These are phyloP conservation scores for Sus scrofa DNA, from an alignment of 2,113 vertebrate genomes.

Conservation along the genomic window DNA sequence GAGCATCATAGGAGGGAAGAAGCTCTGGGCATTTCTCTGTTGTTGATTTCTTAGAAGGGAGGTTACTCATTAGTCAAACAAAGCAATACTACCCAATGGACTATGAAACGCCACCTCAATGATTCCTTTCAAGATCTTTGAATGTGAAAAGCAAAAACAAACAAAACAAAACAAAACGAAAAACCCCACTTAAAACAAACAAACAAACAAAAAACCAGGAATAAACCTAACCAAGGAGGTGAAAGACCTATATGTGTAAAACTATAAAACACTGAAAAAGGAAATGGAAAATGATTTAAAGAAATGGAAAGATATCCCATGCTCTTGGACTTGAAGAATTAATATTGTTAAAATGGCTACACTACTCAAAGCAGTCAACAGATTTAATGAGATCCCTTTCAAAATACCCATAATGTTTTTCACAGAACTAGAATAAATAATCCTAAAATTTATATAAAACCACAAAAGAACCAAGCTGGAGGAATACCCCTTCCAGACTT, in stretches of 20 bases:
- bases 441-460: not conserved
- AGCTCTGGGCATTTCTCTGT: not conserved
- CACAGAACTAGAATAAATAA: not conserved
- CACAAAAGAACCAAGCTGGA: not conserved
- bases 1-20: not conserved
- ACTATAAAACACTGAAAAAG: not conserved
- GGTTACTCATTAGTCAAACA: constrained; percentile 1
- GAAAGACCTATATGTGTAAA: not conserved
- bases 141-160: not conserved
- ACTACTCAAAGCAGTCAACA: not conserved
- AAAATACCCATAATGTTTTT: not conserved
- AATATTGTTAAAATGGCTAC: not conserved
- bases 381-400: not conserved
- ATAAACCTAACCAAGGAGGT: not conserved
- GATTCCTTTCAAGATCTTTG: not conserved
- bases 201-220: not conserved
- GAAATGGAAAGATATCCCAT: not conserved
- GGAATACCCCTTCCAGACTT: not conserved
- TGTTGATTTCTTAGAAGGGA: not conserved
- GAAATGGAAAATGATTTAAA: not conserved
- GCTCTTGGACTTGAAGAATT: not conserved
- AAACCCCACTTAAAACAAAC: not conserved
- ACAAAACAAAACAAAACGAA: not conserved
- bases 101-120: constrained; percentile 12
- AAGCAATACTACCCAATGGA: not conserved